phyloP scores from a whole-genome alignment of 2,113 vertebrate species.

The Galemys pyrenaicus region DNA sequence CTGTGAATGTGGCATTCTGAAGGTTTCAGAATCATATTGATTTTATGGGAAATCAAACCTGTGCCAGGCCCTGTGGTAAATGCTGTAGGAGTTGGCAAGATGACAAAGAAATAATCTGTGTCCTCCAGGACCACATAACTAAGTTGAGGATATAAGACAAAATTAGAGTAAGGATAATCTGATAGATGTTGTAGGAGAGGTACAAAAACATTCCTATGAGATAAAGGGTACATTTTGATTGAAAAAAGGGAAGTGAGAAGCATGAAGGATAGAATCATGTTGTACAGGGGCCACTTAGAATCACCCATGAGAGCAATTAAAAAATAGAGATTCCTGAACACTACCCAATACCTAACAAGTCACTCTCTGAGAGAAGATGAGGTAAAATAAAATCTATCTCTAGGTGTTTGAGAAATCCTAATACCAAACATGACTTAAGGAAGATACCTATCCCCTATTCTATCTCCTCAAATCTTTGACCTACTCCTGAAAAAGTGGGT shows the following conservation, averaged over 20 bases:
- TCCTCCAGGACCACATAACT: background rate
- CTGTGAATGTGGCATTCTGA: background rate
- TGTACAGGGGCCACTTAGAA: background rate
- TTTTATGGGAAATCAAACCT: slow-evolving; percentile 12
- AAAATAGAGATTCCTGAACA: background rate
- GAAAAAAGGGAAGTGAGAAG: background rate
- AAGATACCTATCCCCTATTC: background rate
- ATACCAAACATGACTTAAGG: background rate
- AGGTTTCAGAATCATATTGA: background rate
- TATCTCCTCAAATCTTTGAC: background rate
- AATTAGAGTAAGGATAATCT: background rate
- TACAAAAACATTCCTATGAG: background rate
- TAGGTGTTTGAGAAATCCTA: background rate
- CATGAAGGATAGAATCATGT: background rate
- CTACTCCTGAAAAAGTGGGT: background rate
- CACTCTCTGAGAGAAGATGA: background rate
- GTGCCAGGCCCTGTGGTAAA: background rate
- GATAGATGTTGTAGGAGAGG: background rate
- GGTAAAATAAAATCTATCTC: background rate
- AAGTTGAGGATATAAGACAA: background rate
- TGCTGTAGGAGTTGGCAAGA: background rate
- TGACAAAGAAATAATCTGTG: slow-evolving; percentile 12
- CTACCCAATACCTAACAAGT: background rate
- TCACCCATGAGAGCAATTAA: background rate
- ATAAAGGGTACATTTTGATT: background rate